Conservation (phyloP, 1,140 invertebrate species). For the Bilobella aurantiaca region DNA sequence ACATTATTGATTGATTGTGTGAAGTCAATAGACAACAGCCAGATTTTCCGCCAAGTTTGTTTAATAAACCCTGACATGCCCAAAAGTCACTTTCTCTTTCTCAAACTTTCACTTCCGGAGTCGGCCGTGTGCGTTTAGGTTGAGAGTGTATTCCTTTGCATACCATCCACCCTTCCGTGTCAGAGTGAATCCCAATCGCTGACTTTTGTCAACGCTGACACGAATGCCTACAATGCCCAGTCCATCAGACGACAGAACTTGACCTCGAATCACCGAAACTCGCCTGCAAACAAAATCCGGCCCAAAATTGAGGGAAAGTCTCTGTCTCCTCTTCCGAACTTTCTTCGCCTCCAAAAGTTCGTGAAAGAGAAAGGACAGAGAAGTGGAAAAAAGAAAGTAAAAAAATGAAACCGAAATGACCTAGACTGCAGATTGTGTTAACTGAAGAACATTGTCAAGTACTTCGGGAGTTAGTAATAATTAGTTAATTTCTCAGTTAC, state of each 20-base stretch:
- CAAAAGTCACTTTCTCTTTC: no score
- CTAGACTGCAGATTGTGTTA: neutral
- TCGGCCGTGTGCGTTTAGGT: no score
- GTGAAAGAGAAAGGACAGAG: slow-evolving; percentile 27
- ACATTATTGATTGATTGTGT: no score
- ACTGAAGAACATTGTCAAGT: neutral
- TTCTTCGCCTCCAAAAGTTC: slow-evolving; percentile 4
- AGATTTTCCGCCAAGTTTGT: no score
- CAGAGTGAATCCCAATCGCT: slow-evolving; percentile 89
- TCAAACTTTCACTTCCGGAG: no score
- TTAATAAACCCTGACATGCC: no score
- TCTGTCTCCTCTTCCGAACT: neutral
- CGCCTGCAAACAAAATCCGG: slow-evolving; percentile 55
- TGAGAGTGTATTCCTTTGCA: slow-evolving; percentile 46
- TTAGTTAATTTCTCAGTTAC: neutral
- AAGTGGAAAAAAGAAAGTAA: slow-evolving; percentile 18
- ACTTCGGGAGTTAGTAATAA: neutral
- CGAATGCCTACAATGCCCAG: slow-evolving; percentile 90
- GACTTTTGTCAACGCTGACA: slow-evolving; percentile 86
- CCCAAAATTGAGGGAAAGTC: slow-evolving; percentile 20
- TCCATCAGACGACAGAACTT: slow-evolving; percentile 86
- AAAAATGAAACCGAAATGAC: neutral
- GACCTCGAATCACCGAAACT: slow-evolving; percentile 94
- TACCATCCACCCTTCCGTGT: slow-evolving; percentile 89
- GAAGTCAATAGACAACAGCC: no score